Percentiles rank a stretch among this genome's conserved stretches.
phyloP scores from a whole-genome alignment of 2,797 vertebrate species.

The Schizopygopsis pylzovi region DNA sequence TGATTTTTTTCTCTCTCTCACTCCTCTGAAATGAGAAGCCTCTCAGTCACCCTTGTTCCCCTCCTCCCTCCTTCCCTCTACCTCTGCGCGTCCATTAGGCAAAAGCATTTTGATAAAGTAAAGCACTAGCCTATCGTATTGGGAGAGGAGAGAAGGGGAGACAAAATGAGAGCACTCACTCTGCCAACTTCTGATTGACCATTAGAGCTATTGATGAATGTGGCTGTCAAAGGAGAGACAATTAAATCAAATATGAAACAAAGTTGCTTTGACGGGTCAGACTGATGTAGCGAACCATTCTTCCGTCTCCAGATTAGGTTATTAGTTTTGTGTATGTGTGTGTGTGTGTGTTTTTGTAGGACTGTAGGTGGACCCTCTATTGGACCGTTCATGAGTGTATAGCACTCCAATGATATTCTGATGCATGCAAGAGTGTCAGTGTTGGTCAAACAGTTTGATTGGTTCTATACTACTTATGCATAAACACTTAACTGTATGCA shows the following conservation, averaged over 20 bases:
- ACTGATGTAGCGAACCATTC: slow-evolving; percentile 95
- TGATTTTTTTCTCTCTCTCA: slow-evolving; percentile 70
- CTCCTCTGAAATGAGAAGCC: slow-evolving; percentile 85
- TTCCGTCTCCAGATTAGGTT: slow-evolving; percentile 89
- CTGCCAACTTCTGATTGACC: slow-evolving; percentile 98
- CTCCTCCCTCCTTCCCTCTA: slow-evolving; percentile 70
- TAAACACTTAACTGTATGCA: background rate
- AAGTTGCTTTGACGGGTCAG: slow-evolving; percentile 97
- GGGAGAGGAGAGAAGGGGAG: slow-evolving; percentile 64
- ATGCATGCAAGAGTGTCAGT: background rate
- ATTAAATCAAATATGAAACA: slow-evolving; percentile 99
- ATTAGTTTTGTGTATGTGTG: slow-evolving; percentile 73
- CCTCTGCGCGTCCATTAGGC: slow-evolving; percentile 88
- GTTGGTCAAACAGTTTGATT: background rate
- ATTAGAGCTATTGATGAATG: slow-evolving; percentile 99
- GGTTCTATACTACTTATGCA: background rate
- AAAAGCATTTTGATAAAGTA: slow-evolving; percentile 96
- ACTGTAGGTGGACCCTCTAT: slow-evolving; percentile 35
- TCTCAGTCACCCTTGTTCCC: slow-evolving; percentile 68
- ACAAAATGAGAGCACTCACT: slow-evolving; percentile 88
- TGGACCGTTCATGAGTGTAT: background rate
- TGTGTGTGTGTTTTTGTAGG: slow-evolving; percentile 33
- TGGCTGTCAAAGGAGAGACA: slow-evolving; percentile 98
- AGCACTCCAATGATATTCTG: background rate
- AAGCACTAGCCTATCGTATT: slow-evolving; percentile 85